These are phyloP conservation scores for Sweltsa coloradensis DNA, from an alignment of 1,140 invertebrate genomes.

Conservation along the genomic window DNA sequence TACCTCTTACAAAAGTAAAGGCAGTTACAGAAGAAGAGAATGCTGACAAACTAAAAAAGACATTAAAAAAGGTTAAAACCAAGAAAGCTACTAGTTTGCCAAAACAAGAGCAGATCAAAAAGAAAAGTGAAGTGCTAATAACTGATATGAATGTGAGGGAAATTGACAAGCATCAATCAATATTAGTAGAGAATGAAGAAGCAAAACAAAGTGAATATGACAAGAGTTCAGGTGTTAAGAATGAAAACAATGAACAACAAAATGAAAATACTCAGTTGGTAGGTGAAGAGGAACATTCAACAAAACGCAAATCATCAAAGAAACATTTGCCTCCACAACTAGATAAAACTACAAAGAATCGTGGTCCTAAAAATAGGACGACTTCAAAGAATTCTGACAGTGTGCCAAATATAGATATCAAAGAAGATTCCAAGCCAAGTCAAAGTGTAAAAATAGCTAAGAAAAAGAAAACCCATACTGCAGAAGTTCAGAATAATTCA, in stretches of 20 bases:
- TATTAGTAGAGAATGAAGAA: neutral
- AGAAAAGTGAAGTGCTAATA: no score
- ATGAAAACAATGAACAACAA: neutral
- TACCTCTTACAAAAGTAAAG: no score
- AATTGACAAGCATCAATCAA: no score
- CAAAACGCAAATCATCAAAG: neutral
- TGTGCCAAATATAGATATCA: neutral
- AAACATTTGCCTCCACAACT: neutral
- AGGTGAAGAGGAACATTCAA: slow-evolving; percentile 18
- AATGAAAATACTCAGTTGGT: slow-evolving; percentile 26
- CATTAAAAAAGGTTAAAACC: no score
- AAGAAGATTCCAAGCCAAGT: neutral
- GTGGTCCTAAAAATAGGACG: slow-evolving; percentile 1
- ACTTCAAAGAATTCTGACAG: neutral
- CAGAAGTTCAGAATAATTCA: no score
- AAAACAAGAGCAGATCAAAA: no score
- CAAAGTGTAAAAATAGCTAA: neutral
- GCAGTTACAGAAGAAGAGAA: no score
- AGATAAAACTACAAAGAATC: neutral
- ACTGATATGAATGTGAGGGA: no score
- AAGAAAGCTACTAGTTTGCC: no score
- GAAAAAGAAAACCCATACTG: no score
- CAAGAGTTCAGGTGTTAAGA: neutral
- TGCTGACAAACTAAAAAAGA: no score
- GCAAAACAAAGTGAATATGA: neutral